phyloP scores from a whole-genome alignment of 2,888 invertebrate species.

The Stenodema calcarata region DNA sequence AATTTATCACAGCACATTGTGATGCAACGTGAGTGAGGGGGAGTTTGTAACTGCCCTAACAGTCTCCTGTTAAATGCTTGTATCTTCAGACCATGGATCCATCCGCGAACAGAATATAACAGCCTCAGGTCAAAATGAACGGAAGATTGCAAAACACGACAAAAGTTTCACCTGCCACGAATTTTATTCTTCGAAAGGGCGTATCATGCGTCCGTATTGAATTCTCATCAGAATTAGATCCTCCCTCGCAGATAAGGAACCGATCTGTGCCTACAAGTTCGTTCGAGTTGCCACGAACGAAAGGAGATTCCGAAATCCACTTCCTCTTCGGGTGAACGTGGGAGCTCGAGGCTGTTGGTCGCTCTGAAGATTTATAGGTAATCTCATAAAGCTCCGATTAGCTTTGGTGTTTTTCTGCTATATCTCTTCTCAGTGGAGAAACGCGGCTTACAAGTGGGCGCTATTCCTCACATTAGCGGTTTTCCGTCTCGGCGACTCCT shows the following conservation, averaged over 20 bases:
- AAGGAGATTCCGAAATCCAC: neutral
- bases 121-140: neutral
- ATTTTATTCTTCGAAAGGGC: neutral
- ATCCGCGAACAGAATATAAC: neutral
- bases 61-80: neutral
- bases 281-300: neutral
- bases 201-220: neutral
- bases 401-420: neutral
- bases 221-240: constrained; percentile 14
- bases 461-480: constrained; percentile 6
- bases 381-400: constrained; percentile 4
- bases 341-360: constrained; percentile 3
- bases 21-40: constrained; percentile 36
- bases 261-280: neutral
- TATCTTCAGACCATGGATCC: neutral
- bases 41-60: constrained; percentile 4
- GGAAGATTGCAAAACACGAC: neutral
- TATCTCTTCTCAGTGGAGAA: neutral
- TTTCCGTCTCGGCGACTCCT: neutral
- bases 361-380: constrained; percentile 8
- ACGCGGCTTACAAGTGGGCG: neutral
- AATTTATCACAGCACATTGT: constrained; percentile 6
- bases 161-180: constrained; percentile 35
- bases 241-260: neutral
- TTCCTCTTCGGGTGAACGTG: constrained; percentile 11